phyloP scores from a whole-genome alignment of 2,797 vertebrate species.

The Pyrocephalus nanus region DNA sequence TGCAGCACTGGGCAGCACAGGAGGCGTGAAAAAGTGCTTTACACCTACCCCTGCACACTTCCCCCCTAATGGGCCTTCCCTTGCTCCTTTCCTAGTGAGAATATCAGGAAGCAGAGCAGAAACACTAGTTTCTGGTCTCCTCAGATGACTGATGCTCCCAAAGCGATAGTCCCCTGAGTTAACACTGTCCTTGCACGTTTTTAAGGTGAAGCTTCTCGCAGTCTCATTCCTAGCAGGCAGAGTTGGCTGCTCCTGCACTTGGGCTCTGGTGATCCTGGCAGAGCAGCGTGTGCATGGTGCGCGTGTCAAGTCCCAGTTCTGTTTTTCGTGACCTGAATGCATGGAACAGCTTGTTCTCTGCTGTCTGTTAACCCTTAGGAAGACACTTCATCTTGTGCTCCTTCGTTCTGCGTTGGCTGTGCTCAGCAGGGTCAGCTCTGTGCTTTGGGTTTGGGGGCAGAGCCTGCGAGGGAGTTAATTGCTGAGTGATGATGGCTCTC shows the following conservation, averaged over 20 bases:
- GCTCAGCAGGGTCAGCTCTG: neutral
- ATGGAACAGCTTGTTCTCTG: conserved; percentile 29
- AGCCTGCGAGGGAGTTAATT: neutral
- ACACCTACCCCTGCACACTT: neutral
- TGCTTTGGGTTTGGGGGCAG: neutral
- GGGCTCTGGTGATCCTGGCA: neutral
- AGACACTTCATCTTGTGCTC: neutral
- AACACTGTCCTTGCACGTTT: neutral
- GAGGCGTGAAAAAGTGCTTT: neutral
- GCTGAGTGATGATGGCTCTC: conserved; percentile 36
- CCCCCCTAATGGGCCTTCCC: neutral
- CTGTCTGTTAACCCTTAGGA: conserved; percentile 45
- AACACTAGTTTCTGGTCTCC: neutral
- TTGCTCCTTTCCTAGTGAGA: neutral
- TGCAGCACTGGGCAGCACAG: neutral
- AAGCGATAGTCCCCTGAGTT: neutral
- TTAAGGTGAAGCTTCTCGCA: neutral
- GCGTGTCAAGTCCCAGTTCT: neutral
- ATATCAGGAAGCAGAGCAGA: neutral
- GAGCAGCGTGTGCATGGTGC: neutral
- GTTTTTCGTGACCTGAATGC: conserved; percentile 26
- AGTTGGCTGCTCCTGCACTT: neutral
- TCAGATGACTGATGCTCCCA: neutral
- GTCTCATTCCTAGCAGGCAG: neutral
- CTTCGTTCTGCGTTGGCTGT: neutral